These are phyloP conservation scores for Crocallis elinguaria DNA, from an alignment of 2,888 invertebrate genomes.

Conservation along the genomic window DNA sequence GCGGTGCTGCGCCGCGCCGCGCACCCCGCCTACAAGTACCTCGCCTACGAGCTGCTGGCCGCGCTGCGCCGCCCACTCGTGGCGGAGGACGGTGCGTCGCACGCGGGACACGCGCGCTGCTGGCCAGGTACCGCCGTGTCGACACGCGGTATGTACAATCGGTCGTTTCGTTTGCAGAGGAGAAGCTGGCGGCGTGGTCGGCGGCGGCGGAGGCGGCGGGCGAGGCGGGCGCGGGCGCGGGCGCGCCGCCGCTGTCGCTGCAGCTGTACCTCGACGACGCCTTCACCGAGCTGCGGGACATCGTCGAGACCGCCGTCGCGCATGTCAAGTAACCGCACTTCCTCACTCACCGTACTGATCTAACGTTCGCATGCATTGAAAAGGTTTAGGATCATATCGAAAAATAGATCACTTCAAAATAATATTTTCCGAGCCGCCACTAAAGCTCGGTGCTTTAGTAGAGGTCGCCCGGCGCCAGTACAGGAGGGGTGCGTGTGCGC, in stretches of 20 bases:
- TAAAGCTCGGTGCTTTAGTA: too few species aligned
- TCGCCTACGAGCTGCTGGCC: slow-evolving; percentile 50
- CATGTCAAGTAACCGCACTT: slow-evolving; percentile 32
- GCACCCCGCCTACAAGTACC: slow-evolving; percentile 45
- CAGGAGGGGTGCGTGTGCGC: slow-evolving; percentile 32
- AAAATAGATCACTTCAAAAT: too few species aligned
- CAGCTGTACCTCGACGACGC: slow-evolving; percentile 43
- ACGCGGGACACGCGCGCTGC: background rate
- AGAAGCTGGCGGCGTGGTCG: slow-evolving; percentile 49
- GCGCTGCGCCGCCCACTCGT: slow-evolving; percentile 50
- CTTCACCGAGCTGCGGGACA: slow-evolving; percentile 45
- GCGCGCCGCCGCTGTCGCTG: slow-evolving; percentile 40
- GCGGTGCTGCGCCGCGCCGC: slow-evolving; percentile 13
- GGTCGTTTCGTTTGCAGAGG: slow-evolving; percentile 42
- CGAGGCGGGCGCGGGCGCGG: slow-evolving; percentile 35
- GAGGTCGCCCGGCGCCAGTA: too few species aligned
- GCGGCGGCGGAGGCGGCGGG: slow-evolving; percentile 31
- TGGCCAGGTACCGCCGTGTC: too few species aligned
- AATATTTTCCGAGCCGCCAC: too few species aligned
- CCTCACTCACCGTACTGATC: too few species aligned
- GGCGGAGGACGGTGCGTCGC: slow-evolving; percentile 53
- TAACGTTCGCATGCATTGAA: too few species aligned
- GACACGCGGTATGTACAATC: background rate
- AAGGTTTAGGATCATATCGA: too few species aligned
- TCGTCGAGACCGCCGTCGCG: slow-evolving; percentile 49